Conservation (phyloP, 2,113 vertebrate genomes). For the Litocranius walleri region DNA sequence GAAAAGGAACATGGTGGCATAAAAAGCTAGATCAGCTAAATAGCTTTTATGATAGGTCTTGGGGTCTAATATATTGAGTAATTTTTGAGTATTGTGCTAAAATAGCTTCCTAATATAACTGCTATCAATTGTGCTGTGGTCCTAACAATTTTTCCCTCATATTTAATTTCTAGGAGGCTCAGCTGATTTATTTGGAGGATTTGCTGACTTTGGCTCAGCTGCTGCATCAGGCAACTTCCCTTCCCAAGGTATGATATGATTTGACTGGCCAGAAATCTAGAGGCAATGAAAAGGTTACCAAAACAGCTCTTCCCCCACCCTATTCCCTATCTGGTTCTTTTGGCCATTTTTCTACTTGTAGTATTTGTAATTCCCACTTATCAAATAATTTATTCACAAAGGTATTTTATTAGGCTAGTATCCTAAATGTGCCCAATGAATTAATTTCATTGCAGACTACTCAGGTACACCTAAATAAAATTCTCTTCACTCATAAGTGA, state of each 20-base stretch:
- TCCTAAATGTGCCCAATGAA: background rate
- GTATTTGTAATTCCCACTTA: background rate
- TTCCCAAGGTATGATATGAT: constrained; percentile 84
- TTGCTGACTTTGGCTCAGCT: constrained; percentile 92
- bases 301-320: background rate
- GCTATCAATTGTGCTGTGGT: background rate
- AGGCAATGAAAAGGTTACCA: background rate
- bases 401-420: background rate
- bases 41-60: background rate
- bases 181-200: constrained; percentile 90
- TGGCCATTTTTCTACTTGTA: background rate
- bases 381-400: constrained; percentile 7
- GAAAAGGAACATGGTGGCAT: background rate
- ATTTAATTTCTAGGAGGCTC: constrained; percentile 83
- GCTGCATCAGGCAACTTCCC: constrained; percentile 86
- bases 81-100: background rate
- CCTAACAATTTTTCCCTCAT: constrained; percentile 50
- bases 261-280: background rate
- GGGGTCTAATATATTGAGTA: background rate
- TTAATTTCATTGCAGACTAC: background rate
- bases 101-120: constrained; percentile 5
- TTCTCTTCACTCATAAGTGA: background rate
- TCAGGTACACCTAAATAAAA: background rate
- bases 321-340: background rate
- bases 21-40: background rate